Evolutionary conservation across 2,888 invertebrate species (phyloP).

Genomic region (Onchidella celtica): DNA sequence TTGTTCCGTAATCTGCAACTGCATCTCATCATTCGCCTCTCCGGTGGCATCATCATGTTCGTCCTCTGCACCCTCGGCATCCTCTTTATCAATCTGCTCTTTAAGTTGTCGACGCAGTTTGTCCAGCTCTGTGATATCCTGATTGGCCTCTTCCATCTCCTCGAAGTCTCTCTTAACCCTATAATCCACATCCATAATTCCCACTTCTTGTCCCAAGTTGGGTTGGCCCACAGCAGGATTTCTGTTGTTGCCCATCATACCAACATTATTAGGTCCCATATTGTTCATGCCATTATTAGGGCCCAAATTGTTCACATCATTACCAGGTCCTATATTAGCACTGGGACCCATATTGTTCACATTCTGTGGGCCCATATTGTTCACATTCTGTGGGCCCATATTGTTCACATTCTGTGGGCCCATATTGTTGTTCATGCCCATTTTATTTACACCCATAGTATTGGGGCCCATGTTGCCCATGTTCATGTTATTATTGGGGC

Average conservation of each 20-base stretch:
- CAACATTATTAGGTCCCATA: neutral
- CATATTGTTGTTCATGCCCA: constrained; percentile 6
- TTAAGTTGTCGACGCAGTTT: constrained; percentile 43
- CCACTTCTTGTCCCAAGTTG: constrained; percentile 35
- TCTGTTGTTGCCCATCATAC: neutral
- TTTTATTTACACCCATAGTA: constrained; percentile 39
- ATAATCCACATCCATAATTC: constrained; percentile 48
- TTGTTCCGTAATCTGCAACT: constrained; percentile 23
- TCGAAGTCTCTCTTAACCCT: constrained; percentile 29
- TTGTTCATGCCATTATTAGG: constrained; percentile 41
- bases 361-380: constrained; percentile 8
- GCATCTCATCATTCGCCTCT: neutral
- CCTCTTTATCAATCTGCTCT: constrained; percentile 44
- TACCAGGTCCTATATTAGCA: neutral
- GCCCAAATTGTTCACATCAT: neutral
- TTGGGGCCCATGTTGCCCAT: constrained; percentile 51
- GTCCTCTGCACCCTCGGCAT: constrained; percentile 28
- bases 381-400: constrained; percentile 22
- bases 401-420: constrained; percentile 19
- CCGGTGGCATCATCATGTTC: neutral
- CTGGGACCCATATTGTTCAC: constrained; percentile 11
- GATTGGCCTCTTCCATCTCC: constrained; percentile 29
- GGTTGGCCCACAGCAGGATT: neutral
- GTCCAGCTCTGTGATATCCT: constrained; percentile 44
- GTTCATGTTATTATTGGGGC: constrained; percentile 49